Base-by-base conservation (phyloP, 2,888 invertebrate genomes). In the Rutpela maculata region DNA sequence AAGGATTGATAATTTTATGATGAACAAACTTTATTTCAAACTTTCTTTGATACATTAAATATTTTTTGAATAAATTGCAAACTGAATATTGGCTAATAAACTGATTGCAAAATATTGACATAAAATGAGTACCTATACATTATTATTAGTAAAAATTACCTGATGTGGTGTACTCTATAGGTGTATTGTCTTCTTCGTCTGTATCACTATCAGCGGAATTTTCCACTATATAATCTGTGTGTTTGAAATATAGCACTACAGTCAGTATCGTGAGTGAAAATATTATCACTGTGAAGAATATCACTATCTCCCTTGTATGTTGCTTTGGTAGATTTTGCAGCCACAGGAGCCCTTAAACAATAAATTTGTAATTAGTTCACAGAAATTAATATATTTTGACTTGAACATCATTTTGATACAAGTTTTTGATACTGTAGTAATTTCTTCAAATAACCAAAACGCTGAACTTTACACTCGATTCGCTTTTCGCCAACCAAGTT, bases 161-260 rank as follows among this genome's bases (percentile, higher is more conserved):
- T 69, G 81, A 75, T 19, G 77, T 35, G 69, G 77, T 35, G 69
- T 82, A 84, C 18, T 81, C 79, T 10, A 79, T 19, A 15, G 84
- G 82, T 22, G 65, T 75, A 70, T 76, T 83, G 56, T 82, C 77
- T 19, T 86, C 85, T 74, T 88, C 87, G 15, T 80, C 76, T 17
- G 65, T 75, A 70, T 82, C 80, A 7, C 17, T 59, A 12, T 50
- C n/a, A n/a, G 18, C 12, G 26, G 43, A 15, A n/a, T 62, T 57
- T 71, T 35, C 50, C 60, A 6, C 18, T 15, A 7, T 17, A 1
- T 62, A 18, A 9, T 10, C 18, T 9, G 78, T 22, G 35, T 81
- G 81, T 67, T 60, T 82, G 65, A 81, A 76, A 18, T 83, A 74
- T 10, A 85, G 65, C 9, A 84, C 76, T 56, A 81, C 73, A 67